Evolutionary conservation across 2,888 invertebrate genomes (phyloP), one percentile per base, ranked within the genome.

Genomic region (Drosophila koepferae): DNA sequence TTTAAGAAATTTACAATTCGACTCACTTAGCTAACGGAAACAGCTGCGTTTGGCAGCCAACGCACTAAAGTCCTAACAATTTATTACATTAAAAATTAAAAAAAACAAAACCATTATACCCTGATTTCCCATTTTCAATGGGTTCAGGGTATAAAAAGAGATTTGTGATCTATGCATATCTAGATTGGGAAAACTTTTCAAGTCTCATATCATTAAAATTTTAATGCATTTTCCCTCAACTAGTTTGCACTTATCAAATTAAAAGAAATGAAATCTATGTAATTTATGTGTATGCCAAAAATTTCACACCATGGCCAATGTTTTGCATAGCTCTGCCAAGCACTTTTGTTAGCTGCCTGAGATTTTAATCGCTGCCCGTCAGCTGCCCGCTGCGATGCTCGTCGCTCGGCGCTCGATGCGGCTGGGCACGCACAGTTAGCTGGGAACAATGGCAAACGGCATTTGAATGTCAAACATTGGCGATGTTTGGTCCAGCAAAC

Each of bases 331-430:
- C 76, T 67, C 64, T 72, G 77, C 62, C 71, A 64, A 68, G 73
- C 74, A 70, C 58, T 64, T 66, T 69, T 60, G 70, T 31, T 60
- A 23, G 48, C 69, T 63, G 48, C 51, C 71, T 77, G 89, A 67
- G 89, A 86, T 86, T 86, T 81, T 81, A 86, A 89, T 90, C 90
- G 74, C 59, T 58, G 34, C 71, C 63, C 84, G 69, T 84, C 89
- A 80, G 81, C 67, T 88, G 75, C 74, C 84, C 74, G 77, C 86
- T 85, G 34, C 53, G 76, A 46, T 18, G 51, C 54, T 34, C 49
- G 49, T 10, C 4, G 36, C 36, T 36, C 38, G 38, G 0, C 40
- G 62, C 43, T 60, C 53, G 76, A 55, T 64, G 79, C 71, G 67
- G 67, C 68, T 80, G 73, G 77, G 80, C 77, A 82, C 90, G 86